A percentile compares a stretch with the other conserved stretches of the same genome.
Conservation (phyloP, 1,140 invertebrate genomes). For the Heliconius eleuchia region DNA sequence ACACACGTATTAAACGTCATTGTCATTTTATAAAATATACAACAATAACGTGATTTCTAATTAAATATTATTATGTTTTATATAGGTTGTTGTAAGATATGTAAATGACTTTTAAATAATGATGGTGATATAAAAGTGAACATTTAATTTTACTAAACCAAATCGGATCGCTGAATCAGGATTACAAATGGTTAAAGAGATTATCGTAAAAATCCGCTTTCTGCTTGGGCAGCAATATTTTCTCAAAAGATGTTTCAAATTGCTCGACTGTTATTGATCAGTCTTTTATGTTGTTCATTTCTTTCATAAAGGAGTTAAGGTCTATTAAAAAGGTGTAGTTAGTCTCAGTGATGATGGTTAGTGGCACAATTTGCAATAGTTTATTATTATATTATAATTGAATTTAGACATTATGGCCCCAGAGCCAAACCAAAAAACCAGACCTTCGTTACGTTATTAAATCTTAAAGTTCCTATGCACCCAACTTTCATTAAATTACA, state of each 20-base stretch:
- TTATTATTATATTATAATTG: conserved; percentile 55
- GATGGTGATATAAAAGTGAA: neutral
- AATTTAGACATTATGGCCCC: conserved; percentile 49
- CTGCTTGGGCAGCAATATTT: conserved; percentile 25
- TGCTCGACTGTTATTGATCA: conserved; percentile 19
- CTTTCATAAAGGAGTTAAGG: conserved; percentile 50
- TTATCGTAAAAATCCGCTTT: conserved; percentile 26
- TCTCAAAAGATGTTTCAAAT: conserved; percentile 32
- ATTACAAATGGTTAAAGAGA: conserved; percentile 27
- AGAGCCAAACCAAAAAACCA: too few relatives aligned
- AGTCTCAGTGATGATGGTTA: conserved; percentile 62
- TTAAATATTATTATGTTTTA: too few relatives aligned
- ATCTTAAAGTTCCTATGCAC: too few relatives aligned
- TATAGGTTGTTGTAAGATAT: too few relatives aligned
- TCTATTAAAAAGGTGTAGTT: conserved; percentile 60
- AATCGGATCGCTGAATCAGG: conserved; percentile 28
- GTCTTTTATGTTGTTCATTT: conserved; percentile 30
- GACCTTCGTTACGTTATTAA: too few relatives aligned
- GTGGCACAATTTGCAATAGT: conserved; percentile 79
- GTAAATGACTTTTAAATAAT: neutral
- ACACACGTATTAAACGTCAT: too few relatives aligned
- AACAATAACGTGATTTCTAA: too few relatives aligned
- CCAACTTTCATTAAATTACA: too few relatives aligned
- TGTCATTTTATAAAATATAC: too few relatives aligned
- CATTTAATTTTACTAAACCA: conserved; percentile 24